Percentiles rank a stretch among this genome's conserved stretches.
Evolutionary conservation across 2,888 invertebrate species (phyloP).

Genomic region (Hypsopygia costalis): DNA sequence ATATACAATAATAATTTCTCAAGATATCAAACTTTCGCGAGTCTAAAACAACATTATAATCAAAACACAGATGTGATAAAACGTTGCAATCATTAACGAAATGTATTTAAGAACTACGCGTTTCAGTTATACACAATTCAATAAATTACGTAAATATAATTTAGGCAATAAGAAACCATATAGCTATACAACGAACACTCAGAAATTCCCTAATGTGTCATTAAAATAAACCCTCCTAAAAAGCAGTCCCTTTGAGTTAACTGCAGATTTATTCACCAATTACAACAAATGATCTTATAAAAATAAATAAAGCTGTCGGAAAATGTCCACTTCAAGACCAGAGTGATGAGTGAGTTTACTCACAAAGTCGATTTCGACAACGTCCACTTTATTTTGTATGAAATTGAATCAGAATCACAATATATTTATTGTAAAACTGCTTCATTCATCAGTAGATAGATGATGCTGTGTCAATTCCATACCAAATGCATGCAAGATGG

Average conservation of each 20-base stretch:
- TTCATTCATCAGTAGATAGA: too few species aligned
- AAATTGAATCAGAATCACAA: too few species aligned
- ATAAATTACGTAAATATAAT: slow-evolving; percentile 79
- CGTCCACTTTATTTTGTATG: too few species aligned
- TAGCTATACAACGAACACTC: slow-evolving; percentile 65
- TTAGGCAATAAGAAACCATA: slow-evolving; percentile 61
- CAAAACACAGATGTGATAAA: slow-evolving; percentile 65
- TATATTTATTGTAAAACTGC: too few species aligned
- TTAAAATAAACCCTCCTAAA: slow-evolving; percentile 25
- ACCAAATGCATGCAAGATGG: too few species aligned
- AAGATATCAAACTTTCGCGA: slow-evolving; percentile 73
- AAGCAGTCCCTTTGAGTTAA: slow-evolving; percentile 12
- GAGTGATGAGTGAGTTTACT: too few species aligned
- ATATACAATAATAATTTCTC: slow-evolving; percentile 78
- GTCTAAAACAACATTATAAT: slow-evolving; percentile 66
- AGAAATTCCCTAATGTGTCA: slow-evolving; percentile 30
- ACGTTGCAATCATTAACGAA: slow-evolving; percentile 66
- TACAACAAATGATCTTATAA: slow-evolving; percentile 45
- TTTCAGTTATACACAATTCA: slow-evolving; percentile 62
- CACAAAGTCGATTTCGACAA: too few species aligned
- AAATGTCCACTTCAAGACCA: slow-evolving; percentile 22
- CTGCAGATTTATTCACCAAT: slow-evolving; percentile 21
- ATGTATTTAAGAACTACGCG: slow-evolving; percentile 68
- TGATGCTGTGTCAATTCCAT: too few species aligned
- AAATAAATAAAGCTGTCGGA: slow-evolving; percentile 71